These are phyloP conservation scores for Crypturellus undulatus DNA, from an alignment of 2,113 vertebrate species.

Conservation along the genomic window DNA sequence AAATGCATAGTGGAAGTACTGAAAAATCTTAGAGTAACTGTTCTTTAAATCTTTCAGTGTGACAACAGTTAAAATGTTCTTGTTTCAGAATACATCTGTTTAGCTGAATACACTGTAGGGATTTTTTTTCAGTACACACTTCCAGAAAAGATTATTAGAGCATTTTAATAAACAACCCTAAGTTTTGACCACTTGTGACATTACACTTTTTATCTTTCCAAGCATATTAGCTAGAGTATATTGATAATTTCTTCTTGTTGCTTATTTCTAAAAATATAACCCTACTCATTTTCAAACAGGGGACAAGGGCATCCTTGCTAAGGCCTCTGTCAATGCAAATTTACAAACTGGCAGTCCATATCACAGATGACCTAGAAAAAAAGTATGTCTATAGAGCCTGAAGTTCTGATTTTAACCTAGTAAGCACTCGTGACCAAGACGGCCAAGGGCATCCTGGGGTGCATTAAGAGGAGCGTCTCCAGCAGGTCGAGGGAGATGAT, in stretches of 20 bases:
- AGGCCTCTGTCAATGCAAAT: neutral
- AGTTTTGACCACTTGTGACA: neutral
- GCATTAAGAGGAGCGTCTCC: no score
- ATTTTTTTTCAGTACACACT: conserved; percentile 27
- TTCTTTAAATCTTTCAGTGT: conserved; percentile 34
- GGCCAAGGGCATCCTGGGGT: no score
- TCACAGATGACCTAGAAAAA: neutral
- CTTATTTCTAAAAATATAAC: neutral
- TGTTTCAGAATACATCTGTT: conserved; percentile 47
- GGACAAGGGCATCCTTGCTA: neutral
- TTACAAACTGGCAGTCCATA: neutral
- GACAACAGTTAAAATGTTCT: conserved; percentile 49
- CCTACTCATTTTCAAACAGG: neutral
- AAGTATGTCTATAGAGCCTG: neutral
- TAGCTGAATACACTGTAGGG: neutral
- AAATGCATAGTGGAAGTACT: conserved; percentile 8
- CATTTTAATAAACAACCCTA: conserved; percentile 17
- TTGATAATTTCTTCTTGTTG: neutral
- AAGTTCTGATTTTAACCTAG: neutral
- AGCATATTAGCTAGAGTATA: neutral
- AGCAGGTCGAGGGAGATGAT: no score
- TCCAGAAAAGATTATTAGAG: conserved; percentile 37
- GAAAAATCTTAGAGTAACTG: neutral
- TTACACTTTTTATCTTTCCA: neutral
- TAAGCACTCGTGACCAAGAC: neutral